Conservation (phyloP, 2,113 vertebrate genomes). For the crab-eating macaque (Macaca fascicularis) region DNA sequence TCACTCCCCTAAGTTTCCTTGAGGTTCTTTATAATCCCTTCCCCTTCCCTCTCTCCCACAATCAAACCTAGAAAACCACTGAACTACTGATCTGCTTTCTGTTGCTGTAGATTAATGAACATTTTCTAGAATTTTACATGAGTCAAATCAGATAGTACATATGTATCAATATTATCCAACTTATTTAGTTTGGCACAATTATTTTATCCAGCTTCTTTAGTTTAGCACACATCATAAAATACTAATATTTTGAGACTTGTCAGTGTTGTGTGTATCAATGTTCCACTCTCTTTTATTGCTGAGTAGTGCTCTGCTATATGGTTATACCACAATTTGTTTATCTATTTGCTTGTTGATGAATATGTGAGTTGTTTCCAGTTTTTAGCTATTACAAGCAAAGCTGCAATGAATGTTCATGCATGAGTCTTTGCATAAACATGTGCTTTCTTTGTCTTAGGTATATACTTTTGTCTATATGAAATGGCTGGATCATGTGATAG, state of each 20-base stretch:
- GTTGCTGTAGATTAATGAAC: neutral
- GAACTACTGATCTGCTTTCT: neutral
- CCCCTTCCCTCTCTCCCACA: neutral
- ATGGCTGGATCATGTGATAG: neutral
- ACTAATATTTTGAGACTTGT: neutral
- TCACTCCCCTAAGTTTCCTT: neutral
- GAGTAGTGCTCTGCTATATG: neutral
- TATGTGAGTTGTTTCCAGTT: neutral
- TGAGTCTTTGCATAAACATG: neutral
- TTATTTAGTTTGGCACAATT: neutral
- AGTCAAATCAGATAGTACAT: neutral
- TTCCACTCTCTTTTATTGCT: neutral
- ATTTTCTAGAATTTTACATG: neutral
- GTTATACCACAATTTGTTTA: neutral
- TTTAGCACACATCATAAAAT: neutral
- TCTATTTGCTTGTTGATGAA: neutral
- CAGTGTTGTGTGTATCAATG: neutral
- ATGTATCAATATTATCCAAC: neutral
- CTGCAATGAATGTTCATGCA: neutral
- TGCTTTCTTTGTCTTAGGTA: neutral
- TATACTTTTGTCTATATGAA: neutral
- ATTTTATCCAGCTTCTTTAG: neutral
- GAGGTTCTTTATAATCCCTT: rapidly evolving
- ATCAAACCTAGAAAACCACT: neutral
- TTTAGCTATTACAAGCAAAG: neutral